These are phyloP conservation scores for Xiphophorus maculatus DNA, from an alignment of 2,113 vertebrate genomes.

Conservation along the genomic window DNA sequence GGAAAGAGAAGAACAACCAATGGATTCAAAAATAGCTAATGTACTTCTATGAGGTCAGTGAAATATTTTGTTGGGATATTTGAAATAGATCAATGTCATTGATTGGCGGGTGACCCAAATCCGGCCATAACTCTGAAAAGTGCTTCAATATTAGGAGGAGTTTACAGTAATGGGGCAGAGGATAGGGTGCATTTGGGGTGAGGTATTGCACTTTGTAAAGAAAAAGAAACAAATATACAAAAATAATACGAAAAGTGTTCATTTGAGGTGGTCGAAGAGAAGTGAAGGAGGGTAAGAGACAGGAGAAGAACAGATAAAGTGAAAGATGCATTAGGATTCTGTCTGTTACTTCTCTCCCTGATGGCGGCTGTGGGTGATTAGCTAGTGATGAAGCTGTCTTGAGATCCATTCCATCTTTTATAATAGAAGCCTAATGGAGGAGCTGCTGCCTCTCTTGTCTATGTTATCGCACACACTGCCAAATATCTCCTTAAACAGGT, in stretches of 20 bases:
- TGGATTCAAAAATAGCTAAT: constrained; percentile 26
- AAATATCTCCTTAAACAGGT: constrained; percentile 38
- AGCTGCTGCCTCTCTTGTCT: constrained; percentile 25
- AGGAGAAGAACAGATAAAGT: constrained; percentile 16
- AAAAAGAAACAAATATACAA: neutral
- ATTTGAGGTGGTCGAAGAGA: constrained; percentile 31
- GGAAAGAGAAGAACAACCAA: constrained; percentile 11
- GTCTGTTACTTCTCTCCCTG: constrained; percentile 48
- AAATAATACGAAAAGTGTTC: constrained; percentile 15
- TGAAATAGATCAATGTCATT: constrained; percentile 10
- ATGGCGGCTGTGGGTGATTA: constrained; percentile 62
- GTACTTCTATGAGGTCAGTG: constrained; percentile 1
- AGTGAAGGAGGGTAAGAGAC: constrained; percentile 27
- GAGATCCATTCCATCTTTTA: constrained; percentile 62
- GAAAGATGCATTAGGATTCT: constrained; percentile 62
- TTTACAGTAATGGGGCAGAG: constrained; percentile 16
- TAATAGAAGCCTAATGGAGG: constrained; percentile 65
- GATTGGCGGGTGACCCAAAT: constrained; percentile 12
- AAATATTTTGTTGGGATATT: constrained; percentile 36
- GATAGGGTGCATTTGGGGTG: neutral
- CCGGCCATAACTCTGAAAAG: neutral
- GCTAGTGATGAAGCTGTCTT: constrained; percentile 66
- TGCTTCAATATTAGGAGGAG: neutral
- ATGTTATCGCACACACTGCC: constrained; percentile 9
- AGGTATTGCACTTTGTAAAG: neutral